phyloP scores from a whole-genome alignment of 1,140 invertebrate genomes.

The Ylistrum balloti region DNA sequence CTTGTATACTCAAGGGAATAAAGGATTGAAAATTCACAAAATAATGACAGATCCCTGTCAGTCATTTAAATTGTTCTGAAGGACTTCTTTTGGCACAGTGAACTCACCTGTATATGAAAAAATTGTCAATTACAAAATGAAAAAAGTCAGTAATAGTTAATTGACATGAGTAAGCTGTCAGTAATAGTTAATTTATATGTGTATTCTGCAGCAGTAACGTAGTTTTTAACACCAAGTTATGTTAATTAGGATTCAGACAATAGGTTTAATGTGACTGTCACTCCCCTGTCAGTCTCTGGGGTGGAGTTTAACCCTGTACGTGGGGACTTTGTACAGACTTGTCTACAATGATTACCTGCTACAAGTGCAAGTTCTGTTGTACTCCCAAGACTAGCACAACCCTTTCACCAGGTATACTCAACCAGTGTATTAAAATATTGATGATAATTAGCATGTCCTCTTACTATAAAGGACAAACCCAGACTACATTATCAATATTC shows the following conservation, averaged over 20 bases:
- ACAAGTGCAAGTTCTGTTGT: neutral
- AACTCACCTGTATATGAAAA: too few species aligned
- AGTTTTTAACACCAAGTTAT: neutral
- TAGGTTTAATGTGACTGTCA: neutral
- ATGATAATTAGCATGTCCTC: neutral
- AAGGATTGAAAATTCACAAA: too few species aligned
- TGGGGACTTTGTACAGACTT: neutral
- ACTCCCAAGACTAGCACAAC: neutral
- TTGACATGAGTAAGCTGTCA: too few species aligned
- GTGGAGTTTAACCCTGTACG: neutral
- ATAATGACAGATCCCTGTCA: too few species aligned
- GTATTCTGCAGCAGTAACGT: neutral
- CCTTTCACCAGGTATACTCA: neutral
- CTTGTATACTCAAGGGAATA: too few species aligned
- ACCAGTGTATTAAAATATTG: neutral
- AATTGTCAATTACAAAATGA: too few species aligned
- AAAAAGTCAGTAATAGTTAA: too few species aligned
- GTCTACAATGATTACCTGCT: neutral
- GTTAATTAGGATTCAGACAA: neutral
- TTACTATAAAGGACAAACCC: neutral
- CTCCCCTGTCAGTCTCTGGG: neutral
- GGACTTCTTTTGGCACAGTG: too few species aligned
- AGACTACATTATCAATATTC: neutral
- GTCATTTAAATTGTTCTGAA: too few species aligned
- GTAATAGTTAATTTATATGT: neutral